A percentile compares a stretch with the other conserved stretches of the same genome.
These are phyloP conservation scores for Ormyrus labotus DNA, from an alignment of 2,888 invertebrate genomes.

Conservation along the genomic window DNA sequence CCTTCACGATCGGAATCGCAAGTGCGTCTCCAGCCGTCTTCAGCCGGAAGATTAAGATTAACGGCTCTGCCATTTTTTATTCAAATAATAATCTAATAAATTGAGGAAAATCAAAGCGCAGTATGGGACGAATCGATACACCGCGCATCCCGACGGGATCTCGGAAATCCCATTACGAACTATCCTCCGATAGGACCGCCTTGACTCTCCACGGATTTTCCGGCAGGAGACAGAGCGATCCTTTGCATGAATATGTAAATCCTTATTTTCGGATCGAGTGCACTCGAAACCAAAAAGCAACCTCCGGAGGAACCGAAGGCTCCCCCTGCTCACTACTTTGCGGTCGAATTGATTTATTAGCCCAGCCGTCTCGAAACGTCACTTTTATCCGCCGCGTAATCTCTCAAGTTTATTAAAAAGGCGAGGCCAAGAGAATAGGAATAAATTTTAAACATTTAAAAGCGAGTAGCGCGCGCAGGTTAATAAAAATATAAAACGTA, in stretches of 20 bases:
- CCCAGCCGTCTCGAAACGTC: conserved; percentile 55
- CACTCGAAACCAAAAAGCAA: conserved; percentile 75
- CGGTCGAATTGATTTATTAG: conserved; percentile 73
- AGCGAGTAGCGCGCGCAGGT: not conserved
- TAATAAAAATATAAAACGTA: not conserved
- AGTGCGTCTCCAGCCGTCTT: not conserved
- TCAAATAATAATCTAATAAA: too few relatives aligned
- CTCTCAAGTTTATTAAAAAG: conserved; percentile 28
- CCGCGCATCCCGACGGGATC: conserved; percentile 56
- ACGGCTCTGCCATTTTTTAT: too few relatives aligned
- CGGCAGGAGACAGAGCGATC: conserved; percentile 55
- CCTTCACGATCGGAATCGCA: conserved; percentile 32
- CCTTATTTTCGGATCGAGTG: conserved; percentile 75
- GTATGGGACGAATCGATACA: conserved; percentile 61
- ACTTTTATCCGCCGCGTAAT: conserved; percentile 17
- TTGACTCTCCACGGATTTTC: conserved; percentile 64
- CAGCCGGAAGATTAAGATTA: not conserved
- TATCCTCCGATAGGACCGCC: conserved; percentile 66
- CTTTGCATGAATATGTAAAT: conserved; percentile 75
- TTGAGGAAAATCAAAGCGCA: not conserved
- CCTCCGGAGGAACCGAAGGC: conserved; percentile 58
- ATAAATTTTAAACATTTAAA: too few relatives aligned
- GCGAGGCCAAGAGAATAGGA: not conserved
- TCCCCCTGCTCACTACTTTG: conserved; percentile 60
- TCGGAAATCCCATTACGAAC: conserved; percentile 74